Conservation (phyloP, 2,113 vertebrate species). For the Patagioenas fasciata region DNA sequence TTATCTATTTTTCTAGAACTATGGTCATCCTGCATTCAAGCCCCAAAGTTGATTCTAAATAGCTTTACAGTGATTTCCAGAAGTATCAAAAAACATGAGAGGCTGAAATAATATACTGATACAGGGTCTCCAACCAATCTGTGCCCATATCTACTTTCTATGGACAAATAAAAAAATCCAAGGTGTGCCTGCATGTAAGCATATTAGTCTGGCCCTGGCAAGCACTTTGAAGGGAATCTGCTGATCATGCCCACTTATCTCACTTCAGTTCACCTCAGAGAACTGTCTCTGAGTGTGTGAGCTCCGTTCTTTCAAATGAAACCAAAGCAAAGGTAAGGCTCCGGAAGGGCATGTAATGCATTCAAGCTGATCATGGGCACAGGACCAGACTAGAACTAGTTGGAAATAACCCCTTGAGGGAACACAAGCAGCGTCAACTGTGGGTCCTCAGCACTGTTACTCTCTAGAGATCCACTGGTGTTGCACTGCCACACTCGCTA, state of each 20-base stretch:
- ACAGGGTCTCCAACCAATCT: neutral
- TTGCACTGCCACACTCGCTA: neutral
- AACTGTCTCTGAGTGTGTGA: neutral
- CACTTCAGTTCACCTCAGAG: neutral
- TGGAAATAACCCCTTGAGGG: neutral
- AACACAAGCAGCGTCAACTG: neutral
- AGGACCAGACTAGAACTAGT: neutral
- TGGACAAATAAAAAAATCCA: neutral
- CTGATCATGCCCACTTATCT: rapidly evolving
- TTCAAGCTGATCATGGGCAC: neutral
- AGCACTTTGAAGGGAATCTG: neutral
- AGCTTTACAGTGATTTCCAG: neutral
- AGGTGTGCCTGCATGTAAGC: neutral
- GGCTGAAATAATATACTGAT: neutral
- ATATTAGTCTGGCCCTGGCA: neutral
- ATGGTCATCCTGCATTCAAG: neutral
- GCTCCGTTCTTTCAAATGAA: neutral
- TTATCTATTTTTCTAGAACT: neutral
- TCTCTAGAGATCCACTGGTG: neutral
- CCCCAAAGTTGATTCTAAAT: neutral
- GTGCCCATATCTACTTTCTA: neutral
- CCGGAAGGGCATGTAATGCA: neutral
- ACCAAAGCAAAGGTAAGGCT: neutral
- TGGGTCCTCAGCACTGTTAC: neutral
- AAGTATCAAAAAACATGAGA: neutral